phyloP scores from a whole-genome alignment of 2,113 vertebrate species.

The Girardinichthys multiradiatus region DNA sequence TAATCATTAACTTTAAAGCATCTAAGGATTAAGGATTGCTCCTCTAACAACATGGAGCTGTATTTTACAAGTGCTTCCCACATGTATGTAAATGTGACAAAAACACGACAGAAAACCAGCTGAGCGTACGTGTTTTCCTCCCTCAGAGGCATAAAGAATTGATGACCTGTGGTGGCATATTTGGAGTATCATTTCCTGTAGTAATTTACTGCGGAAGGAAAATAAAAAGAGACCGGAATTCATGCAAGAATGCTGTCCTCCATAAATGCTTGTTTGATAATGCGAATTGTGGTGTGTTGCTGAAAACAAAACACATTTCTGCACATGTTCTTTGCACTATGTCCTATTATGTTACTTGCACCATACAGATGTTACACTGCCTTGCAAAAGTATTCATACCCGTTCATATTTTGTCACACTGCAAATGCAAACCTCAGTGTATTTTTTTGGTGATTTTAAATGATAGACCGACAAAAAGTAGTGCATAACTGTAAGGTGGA shows the following conservation, averaged over 20 bases:
- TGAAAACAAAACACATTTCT: constrained; percentile 4
- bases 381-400: not conserved
- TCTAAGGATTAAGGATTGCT: not conserved
- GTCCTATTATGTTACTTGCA: not conserved
- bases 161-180: constrained; percentile 73
- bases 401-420: not conserved
- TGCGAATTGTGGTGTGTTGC: not conserved
- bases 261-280: constrained; percentile 41
- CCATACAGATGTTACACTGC: not conserved
- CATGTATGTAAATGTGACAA: constrained; percentile 36
- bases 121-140: constrained; percentile 41
- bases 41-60: not conserved
- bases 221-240: not conserved
- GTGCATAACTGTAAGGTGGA: no score
- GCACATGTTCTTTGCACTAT: constrained; percentile 13
- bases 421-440: not conserved
- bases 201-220: constrained; percentile 52
- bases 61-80: constrained; percentile 14
- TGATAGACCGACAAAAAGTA: not conserved
- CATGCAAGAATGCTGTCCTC: constrained; percentile 20
- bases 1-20: constrained; percentile 2
- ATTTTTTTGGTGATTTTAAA: not conserved
- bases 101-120: constrained; percentile 48
- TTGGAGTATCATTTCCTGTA: constrained; percentile 73
- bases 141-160: constrained; percentile 65